Evolutionary conservation across 2,113 vertebrate species (phyloP).

Genomic region (Kryptolebias marmoratus): DNA sequence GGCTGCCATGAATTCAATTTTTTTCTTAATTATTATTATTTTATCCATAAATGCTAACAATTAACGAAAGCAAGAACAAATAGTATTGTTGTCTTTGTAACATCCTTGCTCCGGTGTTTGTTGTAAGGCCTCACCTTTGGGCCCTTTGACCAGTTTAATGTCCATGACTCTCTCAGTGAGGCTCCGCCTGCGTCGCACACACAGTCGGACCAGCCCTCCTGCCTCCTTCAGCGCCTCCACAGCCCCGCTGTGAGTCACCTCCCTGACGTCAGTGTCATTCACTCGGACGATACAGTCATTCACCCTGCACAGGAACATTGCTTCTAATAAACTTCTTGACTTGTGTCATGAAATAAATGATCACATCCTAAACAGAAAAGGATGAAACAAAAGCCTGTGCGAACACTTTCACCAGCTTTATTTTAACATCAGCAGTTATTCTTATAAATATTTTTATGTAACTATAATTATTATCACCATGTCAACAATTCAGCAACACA

Average conservation of each 20-base stretch:
- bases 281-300: conserved; percentile 96
- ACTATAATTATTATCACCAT: background rate
- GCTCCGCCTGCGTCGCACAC: conserved; percentile 91
- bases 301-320: conserved; percentile 76
- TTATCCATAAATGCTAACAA: too few species aligned
- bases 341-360: too few species aligned
- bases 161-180: conserved; percentile 92
- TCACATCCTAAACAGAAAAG: too few species aligned
- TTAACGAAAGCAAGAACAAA: background rate
- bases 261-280: conserved; percentile 93
- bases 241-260: conserved; percentile 96
- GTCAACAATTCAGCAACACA: background rate
- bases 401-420: background rate
- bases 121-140: conserved; percentile 86
- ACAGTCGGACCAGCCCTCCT: conserved; percentile 91
- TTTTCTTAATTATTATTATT: too few species aligned
- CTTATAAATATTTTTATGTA: too few species aligned
- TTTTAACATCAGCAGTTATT: background rate
- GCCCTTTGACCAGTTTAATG: conserved; percentile 96
- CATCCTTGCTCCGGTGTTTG: background rate
- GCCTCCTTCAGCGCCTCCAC: conserved; percentile 97
- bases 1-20: too few species aligned
- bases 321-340: background rate
- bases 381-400: background rate
- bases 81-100: background rate